Conservation (phyloP, 2,113 vertebrate species). For the Opisthocomus hoazin region DNA sequence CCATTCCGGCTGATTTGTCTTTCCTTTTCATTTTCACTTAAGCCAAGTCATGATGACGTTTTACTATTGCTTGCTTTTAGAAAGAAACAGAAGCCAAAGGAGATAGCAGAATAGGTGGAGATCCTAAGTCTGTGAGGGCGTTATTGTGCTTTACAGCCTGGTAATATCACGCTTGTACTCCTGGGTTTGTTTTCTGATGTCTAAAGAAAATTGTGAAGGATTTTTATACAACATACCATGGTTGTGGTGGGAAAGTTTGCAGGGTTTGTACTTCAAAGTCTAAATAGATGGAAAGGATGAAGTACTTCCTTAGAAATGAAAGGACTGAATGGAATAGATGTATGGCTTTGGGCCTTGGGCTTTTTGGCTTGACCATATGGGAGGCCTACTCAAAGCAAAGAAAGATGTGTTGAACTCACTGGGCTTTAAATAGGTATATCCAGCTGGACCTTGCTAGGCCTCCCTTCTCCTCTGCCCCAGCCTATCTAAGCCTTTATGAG, state of each 20-base stretch:
- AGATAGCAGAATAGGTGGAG: background rate
- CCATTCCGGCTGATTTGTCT: background rate
- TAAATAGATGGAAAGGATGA: background rate
- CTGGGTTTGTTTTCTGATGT: background rate
- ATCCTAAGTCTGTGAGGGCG: background rate
- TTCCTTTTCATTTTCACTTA: background rate
- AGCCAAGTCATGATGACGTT: background rate
- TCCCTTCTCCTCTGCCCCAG: background rate
- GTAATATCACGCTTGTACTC: rapidly evolving
- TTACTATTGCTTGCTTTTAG: background rate
- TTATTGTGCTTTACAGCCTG: background rate
- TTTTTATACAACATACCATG: background rate
- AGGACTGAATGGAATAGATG: background rate
- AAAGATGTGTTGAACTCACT: background rate
- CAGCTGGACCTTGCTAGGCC: background rate
- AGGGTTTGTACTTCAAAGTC: background rate
- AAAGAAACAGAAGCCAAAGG: background rate
- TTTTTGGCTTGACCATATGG: background rate
- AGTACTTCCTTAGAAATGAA: background rate
- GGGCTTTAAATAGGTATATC: background rate
- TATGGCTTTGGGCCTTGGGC: background rate
- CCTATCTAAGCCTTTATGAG: background rate
- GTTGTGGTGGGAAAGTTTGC: background rate
- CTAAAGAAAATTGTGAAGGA: background rate
- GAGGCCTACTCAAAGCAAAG: background rate